Conservation (phyloP, 2,797 vertebrate genomes). For the Leptoclinus maculatus region DNA sequence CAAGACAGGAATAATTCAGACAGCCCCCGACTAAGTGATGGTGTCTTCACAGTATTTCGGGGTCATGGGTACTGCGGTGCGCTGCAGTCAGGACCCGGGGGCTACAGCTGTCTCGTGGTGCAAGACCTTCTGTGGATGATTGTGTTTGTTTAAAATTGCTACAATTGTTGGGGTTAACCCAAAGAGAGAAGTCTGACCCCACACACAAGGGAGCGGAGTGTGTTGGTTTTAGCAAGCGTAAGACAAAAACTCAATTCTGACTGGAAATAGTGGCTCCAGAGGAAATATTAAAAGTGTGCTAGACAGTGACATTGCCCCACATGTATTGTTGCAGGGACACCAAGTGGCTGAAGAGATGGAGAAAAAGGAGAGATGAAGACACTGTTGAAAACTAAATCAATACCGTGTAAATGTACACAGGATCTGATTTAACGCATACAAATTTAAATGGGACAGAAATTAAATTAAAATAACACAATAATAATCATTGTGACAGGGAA, state of each 20-base stretch:
- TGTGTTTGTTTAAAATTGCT: slow-evolving; percentile 9
- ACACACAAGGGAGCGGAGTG: background rate
- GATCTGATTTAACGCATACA: background rate
- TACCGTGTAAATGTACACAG: too few relatives aligned
- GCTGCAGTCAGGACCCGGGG: background rate
- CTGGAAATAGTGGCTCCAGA: background rate
- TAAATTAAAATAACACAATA: background rate
- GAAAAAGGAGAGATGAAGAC: background rate
- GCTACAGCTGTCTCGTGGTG: background rate
- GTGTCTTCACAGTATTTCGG: slow-evolving; percentile 9
- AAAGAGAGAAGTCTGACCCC: background rate
- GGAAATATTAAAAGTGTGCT: slow-evolving; percentile 8
- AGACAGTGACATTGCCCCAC: background rate
- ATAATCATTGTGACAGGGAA: background rate
- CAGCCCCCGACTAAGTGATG: background rate
- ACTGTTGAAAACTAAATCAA: background rate
- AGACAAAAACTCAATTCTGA: background rate
- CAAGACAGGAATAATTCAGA: background rate
- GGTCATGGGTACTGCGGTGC: background rate
- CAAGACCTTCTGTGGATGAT: background rate
- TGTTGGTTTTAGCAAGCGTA: slow-evolving; percentile 7
- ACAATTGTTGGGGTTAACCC: background rate
- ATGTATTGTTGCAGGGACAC: background rate
- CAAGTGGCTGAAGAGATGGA: background rate
- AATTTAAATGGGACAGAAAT: background rate